phyloP scores from a whole-genome alignment of 1,140 invertebrate species.

The Nilaparvata lugens region DNA sequence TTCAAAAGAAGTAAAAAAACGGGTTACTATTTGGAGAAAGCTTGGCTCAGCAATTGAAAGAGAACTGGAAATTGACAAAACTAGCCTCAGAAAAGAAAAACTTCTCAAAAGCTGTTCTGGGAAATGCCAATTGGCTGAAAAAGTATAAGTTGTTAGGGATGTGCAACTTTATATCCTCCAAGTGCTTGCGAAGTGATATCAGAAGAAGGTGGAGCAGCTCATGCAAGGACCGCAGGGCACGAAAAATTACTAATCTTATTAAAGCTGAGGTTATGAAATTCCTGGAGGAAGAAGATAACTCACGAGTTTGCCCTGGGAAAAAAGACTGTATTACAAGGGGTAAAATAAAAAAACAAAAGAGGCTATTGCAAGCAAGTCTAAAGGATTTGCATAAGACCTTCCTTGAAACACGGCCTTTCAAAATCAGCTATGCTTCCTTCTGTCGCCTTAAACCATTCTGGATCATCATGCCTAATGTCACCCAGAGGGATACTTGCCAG shows the following conservation, averaged over 20 bases:
- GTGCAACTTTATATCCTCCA: neutral
- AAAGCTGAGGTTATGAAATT: constrained; percentile 11
- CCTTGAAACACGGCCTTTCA: constrained; percentile 11
- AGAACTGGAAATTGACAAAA: neutral
- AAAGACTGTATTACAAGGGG: constrained; percentile 15
- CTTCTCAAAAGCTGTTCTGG: neutral
- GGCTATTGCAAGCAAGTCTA: constrained; percentile 10
- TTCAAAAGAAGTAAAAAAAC: neutral
- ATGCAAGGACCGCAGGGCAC: neutral
- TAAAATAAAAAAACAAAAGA: constrained; percentile 20
- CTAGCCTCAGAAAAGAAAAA: neutral
- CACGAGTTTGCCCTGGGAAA: constrained; percentile 16
- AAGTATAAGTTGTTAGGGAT: neutral
- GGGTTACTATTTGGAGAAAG: constrained; percentile 9
- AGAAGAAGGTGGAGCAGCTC: neutral
- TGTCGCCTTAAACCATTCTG: constrained; percentile 18
- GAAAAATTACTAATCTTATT: constrained; percentile 11
- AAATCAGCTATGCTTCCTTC: constrained; percentile 13
- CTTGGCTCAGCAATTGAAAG: constrained; percentile 1
- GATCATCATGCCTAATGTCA: constrained; percentile 13
- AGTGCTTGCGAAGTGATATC: neutral
- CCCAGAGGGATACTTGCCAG: constrained; percentile 12
- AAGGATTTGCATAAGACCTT: constrained; percentile 14
- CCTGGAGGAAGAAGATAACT: constrained; percentile 17
- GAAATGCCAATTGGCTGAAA: neutral